Percentiles rank a stretch among this genome's conserved stretches.
Evolutionary conservation across 37 sponge, comb jelly and placozoan genomes (phyloP).

Genomic region (Halichondria panicea): DNA sequence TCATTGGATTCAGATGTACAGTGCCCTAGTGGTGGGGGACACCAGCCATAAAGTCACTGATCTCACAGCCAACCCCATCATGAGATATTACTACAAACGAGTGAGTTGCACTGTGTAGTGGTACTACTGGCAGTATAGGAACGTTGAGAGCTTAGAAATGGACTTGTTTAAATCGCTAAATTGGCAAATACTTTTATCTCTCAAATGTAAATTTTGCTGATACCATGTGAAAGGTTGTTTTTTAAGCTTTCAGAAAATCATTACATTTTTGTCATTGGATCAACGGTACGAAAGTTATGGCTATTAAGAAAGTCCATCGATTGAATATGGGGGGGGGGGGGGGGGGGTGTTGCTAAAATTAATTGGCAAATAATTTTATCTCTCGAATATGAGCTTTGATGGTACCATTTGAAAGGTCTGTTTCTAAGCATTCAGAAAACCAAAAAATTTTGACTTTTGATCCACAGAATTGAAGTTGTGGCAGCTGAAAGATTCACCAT

Average conservation of each 20-base stretch:
- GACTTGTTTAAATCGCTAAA: neutral
- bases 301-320: too few species aligned
- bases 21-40: constrained; percentile 46
- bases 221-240: neutral
- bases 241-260: neutral
- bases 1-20: constrained; percentile 81
- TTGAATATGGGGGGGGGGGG: too few species aligned
- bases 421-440: too few species aligned
- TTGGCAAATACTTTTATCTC: neutral
- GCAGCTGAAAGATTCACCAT: too few species aligned
- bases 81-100: constrained; percentile 63
- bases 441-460: too few species aligned
- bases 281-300: too few species aligned
- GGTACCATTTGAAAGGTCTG: too few species aligned
- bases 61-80: constrained; percentile 46
- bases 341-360: too few species aligned
- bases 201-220: neutral
- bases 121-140: neutral
- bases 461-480: too few species aligned
- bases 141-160: neutral
- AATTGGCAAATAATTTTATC: too few species aligned
- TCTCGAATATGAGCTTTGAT: too few species aligned
- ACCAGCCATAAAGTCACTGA: constrained; percentile 47
- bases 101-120: neutral
- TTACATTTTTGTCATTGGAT: neutral